Percentiles rank a stretch among this genome's conserved stretches.
phyloP scores from a whole-genome alignment of 1,140 invertebrate species.

The Hypothenemus hampei region DNA sequence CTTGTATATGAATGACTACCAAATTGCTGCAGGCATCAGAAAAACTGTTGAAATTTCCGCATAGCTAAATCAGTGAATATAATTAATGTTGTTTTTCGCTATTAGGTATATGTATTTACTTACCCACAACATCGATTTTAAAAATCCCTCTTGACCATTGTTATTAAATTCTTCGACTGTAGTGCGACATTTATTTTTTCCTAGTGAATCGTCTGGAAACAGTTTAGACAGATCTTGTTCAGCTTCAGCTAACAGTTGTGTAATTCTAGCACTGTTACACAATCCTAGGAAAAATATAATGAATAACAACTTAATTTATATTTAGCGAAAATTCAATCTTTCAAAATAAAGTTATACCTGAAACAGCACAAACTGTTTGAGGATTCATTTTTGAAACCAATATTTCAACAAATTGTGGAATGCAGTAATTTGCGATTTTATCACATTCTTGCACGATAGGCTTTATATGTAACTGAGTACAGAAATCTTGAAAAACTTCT shows the following conservation, averaged over 20 bases:
- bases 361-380: constrained; percentile 76
- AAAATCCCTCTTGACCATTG: constrained; percentile 52
- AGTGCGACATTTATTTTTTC: constrained; percentile 47
- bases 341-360: constrained; percentile 49
- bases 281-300: constrained; percentile 45
- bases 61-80: constrained; percentile 47
- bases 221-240: constrained; percentile 11
- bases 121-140: constrained; percentile 54
- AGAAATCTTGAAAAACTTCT: constrained; percentile 84
- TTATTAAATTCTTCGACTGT: constrained; percentile 53
- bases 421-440: constrained; percentile 76
- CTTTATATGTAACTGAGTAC: constrained; percentile 74
- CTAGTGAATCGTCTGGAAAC: constrained; percentile 9
- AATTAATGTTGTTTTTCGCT: not conserved
- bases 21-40: constrained; percentile 73
- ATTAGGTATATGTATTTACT: constrained; percentile 17
- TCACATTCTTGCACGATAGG: constrained; percentile 71
- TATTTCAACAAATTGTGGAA: constrained; percentile 82
- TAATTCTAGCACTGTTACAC: constrained; percentile 73
- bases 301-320: too few relatives aligned
- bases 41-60: constrained; percentile 62
- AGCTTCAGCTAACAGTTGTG: constrained; percentile 57
- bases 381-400: constrained; percentile 84
- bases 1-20: constrained; percentile 65
- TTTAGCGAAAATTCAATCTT: too few relatives aligned